phyloP scores from a whole-genome alignment of 1,140 invertebrate genomes.

The Aphidius gifuensis region DNA sequence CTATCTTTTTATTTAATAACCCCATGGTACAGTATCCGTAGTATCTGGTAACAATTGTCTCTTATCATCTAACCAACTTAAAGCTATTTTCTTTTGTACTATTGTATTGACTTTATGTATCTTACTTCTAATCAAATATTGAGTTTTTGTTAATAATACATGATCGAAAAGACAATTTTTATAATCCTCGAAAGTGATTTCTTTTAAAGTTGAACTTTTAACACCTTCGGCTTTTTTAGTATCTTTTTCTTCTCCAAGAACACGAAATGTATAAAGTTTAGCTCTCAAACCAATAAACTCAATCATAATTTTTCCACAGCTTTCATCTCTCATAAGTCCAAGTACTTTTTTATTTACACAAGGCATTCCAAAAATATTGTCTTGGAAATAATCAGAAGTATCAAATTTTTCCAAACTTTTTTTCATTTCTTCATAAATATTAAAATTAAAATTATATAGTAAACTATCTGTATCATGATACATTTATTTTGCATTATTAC shows the following conservation, averaged over 20 bases:
- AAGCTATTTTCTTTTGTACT: not conserved
- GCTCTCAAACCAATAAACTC: not conserved
- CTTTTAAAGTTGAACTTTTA: slow-evolving; percentile 15
- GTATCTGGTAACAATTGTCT: slow-evolving; percentile 5
- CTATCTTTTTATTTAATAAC: not conserved
- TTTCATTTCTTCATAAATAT: no score
- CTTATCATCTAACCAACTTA: slow-evolving; percentile 16
- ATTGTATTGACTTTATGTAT: not conserved
- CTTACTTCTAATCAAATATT: slow-evolving; percentile 1
- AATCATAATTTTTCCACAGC: not conserved
- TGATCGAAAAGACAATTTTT: slow-evolving; percentile 5
- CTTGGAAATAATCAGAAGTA: not conserved
- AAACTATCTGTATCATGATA: not conserved
- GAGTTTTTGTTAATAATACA: not conserved
- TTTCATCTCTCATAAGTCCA: slow-evolving; percentile 9
- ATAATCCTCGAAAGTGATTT: slow-evolving; percentile 12
- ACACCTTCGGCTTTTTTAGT: not conserved
- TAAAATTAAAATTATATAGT: slow-evolving; percentile 4
- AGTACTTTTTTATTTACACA: slow-evolving; percentile 11
- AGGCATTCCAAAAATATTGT: slow-evolving; percentile 1
- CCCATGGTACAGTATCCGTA: slow-evolving; percentile 16
- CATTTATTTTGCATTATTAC: no score
- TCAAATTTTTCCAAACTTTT: no score
- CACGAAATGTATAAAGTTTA: not conserved
- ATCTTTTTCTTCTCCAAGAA: no score